Evolutionary conservation across 2,113 vertebrate genomes (phyloP).

Genomic region (Athene cunicularia): DNA sequence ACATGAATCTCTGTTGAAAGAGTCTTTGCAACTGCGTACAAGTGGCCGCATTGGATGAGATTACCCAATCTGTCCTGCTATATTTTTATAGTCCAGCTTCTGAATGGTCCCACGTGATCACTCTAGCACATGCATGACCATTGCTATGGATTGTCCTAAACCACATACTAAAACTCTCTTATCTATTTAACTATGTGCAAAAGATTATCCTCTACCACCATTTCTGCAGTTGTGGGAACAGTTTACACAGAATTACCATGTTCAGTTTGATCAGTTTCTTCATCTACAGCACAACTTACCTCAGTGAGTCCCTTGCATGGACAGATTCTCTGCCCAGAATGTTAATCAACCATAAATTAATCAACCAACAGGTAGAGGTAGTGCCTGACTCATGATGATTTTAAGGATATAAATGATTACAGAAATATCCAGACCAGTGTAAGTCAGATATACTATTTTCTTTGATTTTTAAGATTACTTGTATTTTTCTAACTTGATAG

Average conservation of each 20-base stretch:
- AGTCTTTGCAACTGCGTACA: not conserved
- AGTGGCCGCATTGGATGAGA: not conserved
- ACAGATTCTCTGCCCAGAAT: not conserved
- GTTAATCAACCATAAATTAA: not conserved
- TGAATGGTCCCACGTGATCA: not conserved
- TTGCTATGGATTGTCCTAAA: not conserved
- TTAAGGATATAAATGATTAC: not conserved
- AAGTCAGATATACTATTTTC: not conserved
- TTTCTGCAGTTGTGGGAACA: not conserved
- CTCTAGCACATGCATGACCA: not conserved
- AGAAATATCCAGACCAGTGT: not conserved
- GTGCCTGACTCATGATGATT: not conserved
- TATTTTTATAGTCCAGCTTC: not conserved
- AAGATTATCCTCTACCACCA: accelerated
- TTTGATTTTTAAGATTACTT: not conserved
- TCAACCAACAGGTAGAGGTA: not conserved
- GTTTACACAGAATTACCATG: not conserved
- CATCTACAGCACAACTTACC: not conserved
- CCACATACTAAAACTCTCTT: not conserved
- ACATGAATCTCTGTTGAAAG: not conserved
- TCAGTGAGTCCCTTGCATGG: not conserved
- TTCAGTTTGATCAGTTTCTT: not conserved
- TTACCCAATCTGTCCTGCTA: not conserved
- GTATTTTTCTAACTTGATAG: not conserved
- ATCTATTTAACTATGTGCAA: not conserved